phyloP scores from a whole-genome alignment of 2,888 invertebrate genomes.

The Cistogaster globosa region DNA sequence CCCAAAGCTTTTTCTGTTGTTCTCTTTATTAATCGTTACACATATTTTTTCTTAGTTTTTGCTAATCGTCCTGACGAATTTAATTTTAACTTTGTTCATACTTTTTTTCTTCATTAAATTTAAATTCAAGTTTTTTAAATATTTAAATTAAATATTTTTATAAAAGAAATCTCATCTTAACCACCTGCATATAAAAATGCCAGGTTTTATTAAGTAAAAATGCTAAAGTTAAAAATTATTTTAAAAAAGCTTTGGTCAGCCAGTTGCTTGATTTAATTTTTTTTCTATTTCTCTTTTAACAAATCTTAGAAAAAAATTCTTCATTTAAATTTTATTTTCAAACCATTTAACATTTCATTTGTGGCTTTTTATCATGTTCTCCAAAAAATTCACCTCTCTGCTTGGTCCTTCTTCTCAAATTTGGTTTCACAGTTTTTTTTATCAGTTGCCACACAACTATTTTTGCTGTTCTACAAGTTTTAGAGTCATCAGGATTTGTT shows the following conservation, averaged over 20 bases:
- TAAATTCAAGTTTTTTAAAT: no score
- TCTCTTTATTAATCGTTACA: no score
- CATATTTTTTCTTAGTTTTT: no score
- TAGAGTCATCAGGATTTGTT: slow-evolving; percentile 26
- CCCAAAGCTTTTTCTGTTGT: no score
- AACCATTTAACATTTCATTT: slow-evolving; percentile 67
- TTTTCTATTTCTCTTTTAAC: not conserved
- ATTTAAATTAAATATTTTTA: no score
- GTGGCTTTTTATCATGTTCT: slow-evolving; percentile 56
- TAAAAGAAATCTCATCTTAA: no score
- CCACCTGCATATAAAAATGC: no score
- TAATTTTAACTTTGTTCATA: no score
- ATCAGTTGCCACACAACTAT: slow-evolving; percentile 20
- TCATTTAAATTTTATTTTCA: slow-evolving; percentile 65
- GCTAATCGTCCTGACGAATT: no score
- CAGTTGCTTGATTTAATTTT: not conserved
- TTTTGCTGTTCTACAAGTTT: slow-evolving; percentile 16
- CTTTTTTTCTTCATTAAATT: no score
- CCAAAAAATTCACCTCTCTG: not conserved
- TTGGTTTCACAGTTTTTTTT: slow-evolving; percentile 20
- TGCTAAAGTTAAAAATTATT: not conserved
- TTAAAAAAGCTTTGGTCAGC: not conserved
- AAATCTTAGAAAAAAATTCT: slow-evolving; percentile 25
- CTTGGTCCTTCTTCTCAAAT: not conserved
- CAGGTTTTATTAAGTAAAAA: not conserved